Base-by-base conservation (phyloP, 2,113 vertebrate genomes). In the Ahaetulla prasina region DNA sequence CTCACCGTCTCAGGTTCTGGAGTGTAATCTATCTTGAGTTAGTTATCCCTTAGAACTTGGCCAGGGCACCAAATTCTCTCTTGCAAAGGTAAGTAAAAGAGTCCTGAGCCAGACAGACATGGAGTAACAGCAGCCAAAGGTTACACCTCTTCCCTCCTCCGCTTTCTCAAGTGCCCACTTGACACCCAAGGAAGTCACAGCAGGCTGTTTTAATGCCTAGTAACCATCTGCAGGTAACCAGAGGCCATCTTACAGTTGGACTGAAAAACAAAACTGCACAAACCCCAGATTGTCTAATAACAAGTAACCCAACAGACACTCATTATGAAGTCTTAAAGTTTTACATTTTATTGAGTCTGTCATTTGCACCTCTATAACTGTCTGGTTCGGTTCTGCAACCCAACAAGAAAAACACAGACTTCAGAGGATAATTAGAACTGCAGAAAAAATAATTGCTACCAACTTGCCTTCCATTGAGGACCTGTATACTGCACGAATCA, bases 31-130 rank as follows among this genome's bases (percentile, higher is more conserved):
- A 89, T 52, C 80, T 43, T 90, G 92, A 35, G n/a, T 86, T 90
- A 43, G 63, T 16, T 49, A 63, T 90, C 54, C 88, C 88, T 12
- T 8, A 12, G n/a, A 35, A 54, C 52, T 50, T 85, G 92, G n/a
- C 8, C 94, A 90, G 87, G 45, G 95, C 96, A 94, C 2, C 8
- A 80, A 84, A 54, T n/a, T 95, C 92, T 94, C 57, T 93, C 94
- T 96, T 94, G 95, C 95, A 95, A 87, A 93, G 95, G 91, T 87
- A 90, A 91, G 94, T 92, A 80, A 92, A 93, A 94, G 88, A 68
- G 30, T 92, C 92, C 89, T 91, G 3, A 16, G 45, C 45, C 91
- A 85, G 93, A 85, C n/a, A 93, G 94, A 94, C 92, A 89, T 88
- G 90, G 39, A 92, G 90, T 94, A 93, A 91, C 63, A 84, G 1